These are phyloP conservation scores for Ascaphus truei DNA, from an alignment of 2,113 vertebrate genomes.

Conservation along the genomic window DNA sequence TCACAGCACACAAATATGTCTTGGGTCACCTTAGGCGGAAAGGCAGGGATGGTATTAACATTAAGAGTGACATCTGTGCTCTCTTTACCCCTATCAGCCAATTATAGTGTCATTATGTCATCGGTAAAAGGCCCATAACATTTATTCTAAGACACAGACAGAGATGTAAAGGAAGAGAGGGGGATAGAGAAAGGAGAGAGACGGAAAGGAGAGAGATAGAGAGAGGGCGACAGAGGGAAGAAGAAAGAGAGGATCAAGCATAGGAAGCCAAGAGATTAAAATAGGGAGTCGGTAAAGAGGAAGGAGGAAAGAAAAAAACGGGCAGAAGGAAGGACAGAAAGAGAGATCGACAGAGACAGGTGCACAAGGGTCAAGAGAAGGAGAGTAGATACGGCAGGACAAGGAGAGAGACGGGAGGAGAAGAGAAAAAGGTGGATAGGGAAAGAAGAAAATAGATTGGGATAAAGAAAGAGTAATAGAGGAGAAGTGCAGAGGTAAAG, in stretches of 20 bases:
- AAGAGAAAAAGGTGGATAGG: background rate
- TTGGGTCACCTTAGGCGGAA: background rate
- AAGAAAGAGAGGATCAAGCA: background rate
- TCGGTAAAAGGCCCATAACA: background rate
- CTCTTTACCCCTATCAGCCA: background rate
- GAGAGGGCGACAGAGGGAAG: background rate
- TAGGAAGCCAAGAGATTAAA: too few relatives aligned
- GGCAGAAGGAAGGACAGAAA: background rate
- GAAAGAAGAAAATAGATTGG: background rate
- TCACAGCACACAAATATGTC: background rate
- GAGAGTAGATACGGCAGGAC: background rate
- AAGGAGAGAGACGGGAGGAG: too few relatives aligned
- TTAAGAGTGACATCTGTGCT: background rate
- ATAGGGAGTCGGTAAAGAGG: background rate
- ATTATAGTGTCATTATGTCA: conserved; percentile 21
- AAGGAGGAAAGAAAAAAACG: background rate
- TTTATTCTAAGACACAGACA: background rate
- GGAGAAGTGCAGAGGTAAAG: rapidly evolving
- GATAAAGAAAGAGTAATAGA: background rate
- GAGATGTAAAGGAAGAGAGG: background rate
- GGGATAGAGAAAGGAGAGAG: background rate
- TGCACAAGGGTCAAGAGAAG: background rate
- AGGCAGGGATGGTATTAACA: background rate
- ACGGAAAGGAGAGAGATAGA: background rate
- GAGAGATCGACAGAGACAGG: background rate